Evolutionary conservation across 1,140 invertebrate genomes (phyloP).

Genomic region (Dryas iulia): DNA sequence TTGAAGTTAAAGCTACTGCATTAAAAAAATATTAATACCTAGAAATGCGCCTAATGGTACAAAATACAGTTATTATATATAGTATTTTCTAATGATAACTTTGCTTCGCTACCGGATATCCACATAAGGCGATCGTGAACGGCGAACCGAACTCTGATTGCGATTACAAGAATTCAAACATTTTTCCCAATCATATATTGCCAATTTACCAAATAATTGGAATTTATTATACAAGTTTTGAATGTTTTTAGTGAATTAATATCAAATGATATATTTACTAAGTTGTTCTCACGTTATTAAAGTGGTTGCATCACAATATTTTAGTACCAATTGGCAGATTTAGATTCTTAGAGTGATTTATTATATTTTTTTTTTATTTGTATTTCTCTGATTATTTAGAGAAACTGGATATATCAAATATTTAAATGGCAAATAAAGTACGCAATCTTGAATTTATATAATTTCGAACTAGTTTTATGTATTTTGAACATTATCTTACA

Average conservation of each 20-base stretch:
- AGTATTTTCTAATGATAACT: background rate
- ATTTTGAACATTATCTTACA: no score
- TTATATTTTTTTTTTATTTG: no score
- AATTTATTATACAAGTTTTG: background rate
- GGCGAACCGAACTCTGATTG: background rate
- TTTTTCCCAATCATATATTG: background rate
- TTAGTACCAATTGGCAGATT: no score
- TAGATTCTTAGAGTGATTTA: no score
- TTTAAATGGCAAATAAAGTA: no score
- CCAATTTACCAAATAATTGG: background rate
- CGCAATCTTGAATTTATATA: no score
- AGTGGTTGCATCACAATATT: background rate
- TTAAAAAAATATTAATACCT: no score
- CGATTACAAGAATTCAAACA: background rate
- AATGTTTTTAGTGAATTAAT: background rate
- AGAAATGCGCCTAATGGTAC: background rate
- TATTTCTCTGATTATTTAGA: no score
- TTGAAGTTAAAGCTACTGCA: no score
- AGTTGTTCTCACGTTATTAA: background rate
- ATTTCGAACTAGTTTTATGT: no score
- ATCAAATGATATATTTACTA: background rate
- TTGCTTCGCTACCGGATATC: background rate
- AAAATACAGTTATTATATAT: background rate
- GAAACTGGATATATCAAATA: no score
- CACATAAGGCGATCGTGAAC: background rate